A percentile compares a stretch with the other conserved stretches of the same genome.
These are phyloP conservation scores for Actias luna DNA, from an alignment of 2,888 invertebrate species.

Conservation along the genomic window DNA sequence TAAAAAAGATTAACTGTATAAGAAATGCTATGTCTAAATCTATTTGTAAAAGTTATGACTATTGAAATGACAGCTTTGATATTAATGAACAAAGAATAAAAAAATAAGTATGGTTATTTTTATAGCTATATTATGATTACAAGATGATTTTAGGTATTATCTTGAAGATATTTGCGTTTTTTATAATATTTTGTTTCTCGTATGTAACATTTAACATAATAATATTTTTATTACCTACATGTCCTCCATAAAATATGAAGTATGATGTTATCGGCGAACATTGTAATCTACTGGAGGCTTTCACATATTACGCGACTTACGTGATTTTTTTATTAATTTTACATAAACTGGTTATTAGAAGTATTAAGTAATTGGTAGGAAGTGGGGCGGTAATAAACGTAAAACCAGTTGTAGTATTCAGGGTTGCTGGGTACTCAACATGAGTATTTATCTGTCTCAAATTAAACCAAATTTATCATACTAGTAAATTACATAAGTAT, in stretches of 20 bases:
- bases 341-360: slow-evolving; percentile 26
- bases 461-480: neutral
- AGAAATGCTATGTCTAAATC: too few species aligned
- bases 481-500: neutral
- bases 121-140: too few species aligned
- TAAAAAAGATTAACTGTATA: too few species aligned
- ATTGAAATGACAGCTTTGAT: too few species aligned
- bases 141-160: too few species aligned
- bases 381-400: neutral
- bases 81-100: too few species aligned
- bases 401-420: neutral
- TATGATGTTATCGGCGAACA: slow-evolving; percentile 21
- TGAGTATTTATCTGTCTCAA: neutral
- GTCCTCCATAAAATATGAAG: slow-evolving; percentile 23
- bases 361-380: neutral
- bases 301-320: slow-evolving; percentile 40
- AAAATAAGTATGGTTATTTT: too few species aligned
- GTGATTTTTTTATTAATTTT: slow-evolving; percentile 37
- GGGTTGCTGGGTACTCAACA: neutral
- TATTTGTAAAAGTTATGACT: too few species aligned
- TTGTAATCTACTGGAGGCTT: slow-evolving; percentile 30
- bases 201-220: slow-evolving; percentile 12
- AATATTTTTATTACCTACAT: slow-evolving; percentile 29
- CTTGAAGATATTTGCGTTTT: neutral
- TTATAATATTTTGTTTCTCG: neutral